These are phyloP conservation scores for Limnothrissa miodon DNA, from an alignment of 2,113 vertebrate species.

Conservation along the genomic window DNA sequence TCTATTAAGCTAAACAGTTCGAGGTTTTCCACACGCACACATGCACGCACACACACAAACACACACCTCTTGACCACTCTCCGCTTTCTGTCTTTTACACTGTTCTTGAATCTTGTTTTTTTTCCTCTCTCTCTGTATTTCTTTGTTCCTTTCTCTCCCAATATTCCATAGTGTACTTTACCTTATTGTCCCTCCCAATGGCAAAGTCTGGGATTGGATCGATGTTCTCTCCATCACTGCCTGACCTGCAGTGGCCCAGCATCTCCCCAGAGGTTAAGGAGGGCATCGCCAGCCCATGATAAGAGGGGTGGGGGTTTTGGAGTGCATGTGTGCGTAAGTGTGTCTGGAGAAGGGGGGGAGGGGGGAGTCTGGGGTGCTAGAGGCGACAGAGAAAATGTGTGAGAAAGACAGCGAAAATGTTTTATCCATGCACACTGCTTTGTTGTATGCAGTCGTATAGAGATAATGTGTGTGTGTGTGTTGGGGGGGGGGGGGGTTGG, in stretches of 20 bases:
- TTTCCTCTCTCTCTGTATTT: conserved; percentile 16
- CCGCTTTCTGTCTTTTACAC: neutral
- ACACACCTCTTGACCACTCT: neutral
- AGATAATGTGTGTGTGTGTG: neutral
- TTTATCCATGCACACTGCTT: too few relatives aligned
- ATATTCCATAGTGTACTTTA: neutral
- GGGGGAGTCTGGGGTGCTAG: neutral
- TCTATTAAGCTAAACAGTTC: neutral
- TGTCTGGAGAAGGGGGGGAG: too few relatives aligned
- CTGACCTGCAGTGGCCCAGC: neutral
- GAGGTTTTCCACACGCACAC: neutral
- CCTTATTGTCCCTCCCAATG: neutral
- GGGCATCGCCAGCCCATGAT: neutral
- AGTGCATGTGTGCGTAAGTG: too few relatives aligned
- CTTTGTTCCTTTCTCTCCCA: neutral
- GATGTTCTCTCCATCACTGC: conserved; percentile 9
- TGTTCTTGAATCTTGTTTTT: neutral
- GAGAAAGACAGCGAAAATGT: too few relatives aligned
- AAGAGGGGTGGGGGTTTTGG: neutral
- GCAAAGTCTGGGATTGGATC: conserved; percentile 19
- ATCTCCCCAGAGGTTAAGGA: neutral
- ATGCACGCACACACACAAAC: too few relatives aligned
- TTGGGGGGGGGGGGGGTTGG: neutral
- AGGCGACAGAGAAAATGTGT: neutral
- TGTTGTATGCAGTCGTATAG: too few relatives aligned